phyloP scores from a whole-genome alignment of 2,888 invertebrate species.

The Caenorhabditis panamensis region DNA sequence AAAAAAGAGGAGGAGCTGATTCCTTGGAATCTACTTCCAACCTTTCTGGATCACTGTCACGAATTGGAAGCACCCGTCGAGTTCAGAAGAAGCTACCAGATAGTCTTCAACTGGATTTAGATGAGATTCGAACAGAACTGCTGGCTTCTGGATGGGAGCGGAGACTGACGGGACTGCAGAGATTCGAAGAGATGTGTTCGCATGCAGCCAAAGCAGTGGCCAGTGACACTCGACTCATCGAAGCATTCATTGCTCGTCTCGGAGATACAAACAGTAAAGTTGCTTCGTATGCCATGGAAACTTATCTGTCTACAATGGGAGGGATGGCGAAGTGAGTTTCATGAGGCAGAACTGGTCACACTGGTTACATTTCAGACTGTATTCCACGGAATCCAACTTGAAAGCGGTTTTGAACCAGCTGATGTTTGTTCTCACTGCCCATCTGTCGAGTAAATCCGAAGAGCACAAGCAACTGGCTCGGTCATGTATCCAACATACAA shows the following conservation, averaged over 20 bases:
- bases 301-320: conserved; percentile 64
- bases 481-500: conserved; percentile 62
- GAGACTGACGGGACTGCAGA: conserved; percentile 61
- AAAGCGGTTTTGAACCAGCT: conserved; percentile 71
- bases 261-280: conserved; percentile 71
- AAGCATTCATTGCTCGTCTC: conserved; percentile 69
- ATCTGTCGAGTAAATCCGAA: conserved; percentile 71
- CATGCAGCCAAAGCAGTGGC: conserved; percentile 63
- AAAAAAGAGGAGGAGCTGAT: conserved; percentile 69
- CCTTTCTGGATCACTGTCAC: conserved; percentile 57
- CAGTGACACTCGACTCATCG: conserved; percentile 67
- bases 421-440: conserved; percentile 63
- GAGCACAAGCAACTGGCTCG: conserved; percentile 68
- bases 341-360: not conserved
- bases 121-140: conserved; percentile 67
- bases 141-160: conserved; percentile 68
- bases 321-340: conserved; percentile 62
- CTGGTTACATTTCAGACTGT: conserved; percentile 48
- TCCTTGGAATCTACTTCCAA: conserved; percentile 59
- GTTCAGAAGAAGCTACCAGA: conserved; percentile 69
- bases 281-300: conserved; percentile 67
- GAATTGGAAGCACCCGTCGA: conserved; percentile 63
- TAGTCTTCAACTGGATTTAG: conserved; percentile 67
- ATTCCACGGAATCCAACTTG: conserved; percentile 67
- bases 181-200: conserved; percentile 66